Percentiles rank a stretch among this genome's conserved stretches.
phyloP scores from a whole-genome alignment of 2,113 vertebrate genomes.

The Aegithalos caudatus region DNA sequence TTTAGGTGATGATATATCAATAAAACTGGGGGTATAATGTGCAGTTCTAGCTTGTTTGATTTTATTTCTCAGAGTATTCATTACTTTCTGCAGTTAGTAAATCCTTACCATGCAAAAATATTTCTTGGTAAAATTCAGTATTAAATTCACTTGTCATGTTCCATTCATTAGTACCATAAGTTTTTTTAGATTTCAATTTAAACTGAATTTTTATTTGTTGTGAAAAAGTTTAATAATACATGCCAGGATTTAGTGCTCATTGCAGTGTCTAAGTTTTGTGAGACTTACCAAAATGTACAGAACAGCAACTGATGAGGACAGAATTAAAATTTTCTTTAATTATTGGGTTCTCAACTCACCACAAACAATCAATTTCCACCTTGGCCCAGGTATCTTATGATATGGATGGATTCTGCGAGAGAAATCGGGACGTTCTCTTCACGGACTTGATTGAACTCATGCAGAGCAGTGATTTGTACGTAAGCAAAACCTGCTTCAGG shows the following conservation, averaged over 20 bases:
- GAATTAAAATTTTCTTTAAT: slow-evolving; percentile 19
- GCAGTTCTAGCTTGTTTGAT: neutral
- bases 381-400: slow-evolving; percentile 93
- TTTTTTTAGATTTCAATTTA: neutral
- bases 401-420: slow-evolving; percentile 95
- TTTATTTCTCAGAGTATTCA: neutral
- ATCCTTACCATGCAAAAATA: neutral
- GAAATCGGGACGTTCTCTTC: slow-evolving; percentile 96
- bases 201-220: neutral
- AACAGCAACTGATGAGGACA: neutral
- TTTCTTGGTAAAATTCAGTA: neutral
- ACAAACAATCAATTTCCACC: slow-evolving; percentile 32
- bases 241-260: neutral
- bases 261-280: neutral
- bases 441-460: slow-evolving; percentile 96
- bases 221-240: neutral
- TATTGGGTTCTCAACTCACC: slow-evolving; percentile 35
- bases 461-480: slow-evolving; percentile 98
- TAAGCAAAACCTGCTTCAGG: slow-evolving; percentile 22
- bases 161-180: neutral
- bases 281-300: neutral
- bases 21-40: neutral
- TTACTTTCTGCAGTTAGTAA: neutral
- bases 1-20: neutral
- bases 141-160: neutral